These are phyloP conservation scores for Typhlichthys eigenmanni DNA, from an alignment of 2,797 vertebrate species.

Conservation along the genomic window DNA sequence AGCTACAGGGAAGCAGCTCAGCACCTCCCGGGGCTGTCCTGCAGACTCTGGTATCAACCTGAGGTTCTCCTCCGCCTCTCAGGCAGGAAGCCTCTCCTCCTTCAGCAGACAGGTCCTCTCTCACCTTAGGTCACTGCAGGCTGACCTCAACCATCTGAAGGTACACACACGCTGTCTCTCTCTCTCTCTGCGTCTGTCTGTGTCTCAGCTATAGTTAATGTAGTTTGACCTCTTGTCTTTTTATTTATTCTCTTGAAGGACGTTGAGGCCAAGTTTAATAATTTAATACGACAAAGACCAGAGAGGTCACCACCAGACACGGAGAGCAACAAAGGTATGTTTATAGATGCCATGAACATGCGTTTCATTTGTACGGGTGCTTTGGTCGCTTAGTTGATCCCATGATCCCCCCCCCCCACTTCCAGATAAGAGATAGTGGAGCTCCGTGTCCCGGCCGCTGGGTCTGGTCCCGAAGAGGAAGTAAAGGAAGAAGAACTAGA, in stretches of 20 bases:
- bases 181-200: background rate
- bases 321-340: slow-evolving; percentile 87
- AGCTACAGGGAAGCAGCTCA: slow-evolving; percentile 73
- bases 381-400: background rate
- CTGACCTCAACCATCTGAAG: slow-evolving; percentile 90
- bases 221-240: background rate
- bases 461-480: slow-evolving; percentile 63
- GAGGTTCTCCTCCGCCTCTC: slow-evolving; percentile 76
- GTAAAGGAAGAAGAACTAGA: slow-evolving; percentile 25
- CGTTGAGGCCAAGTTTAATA: slow-evolving; percentile 80
- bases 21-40: slow-evolving; percentile 76
- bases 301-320: slow-evolving; percentile 80
- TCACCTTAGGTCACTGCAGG: slow-evolving; percentile 88
- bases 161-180: slow-evolving; percentile 30
- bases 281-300: slow-evolving; percentile 85
- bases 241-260: slow-evolving; percentile 58
- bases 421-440: slow-evolving; percentile 78
- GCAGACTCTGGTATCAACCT: slow-evolving; percentile 80
- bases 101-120: slow-evolving; percentile 88
- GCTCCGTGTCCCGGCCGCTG: slow-evolving; percentile 35
- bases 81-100: slow-evolving; percentile 78
- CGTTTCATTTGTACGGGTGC: too few species aligned
- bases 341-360: background rate
- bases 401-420: background rate
- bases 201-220: background rate